A percentile compares a stretch with the other conserved stretches of the same genome.
These are phyloP conservation scores for Pseudochromis fuscus DNA, from an alignment of 2,797 vertebrate species.

Conservation along the genomic window DNA sequence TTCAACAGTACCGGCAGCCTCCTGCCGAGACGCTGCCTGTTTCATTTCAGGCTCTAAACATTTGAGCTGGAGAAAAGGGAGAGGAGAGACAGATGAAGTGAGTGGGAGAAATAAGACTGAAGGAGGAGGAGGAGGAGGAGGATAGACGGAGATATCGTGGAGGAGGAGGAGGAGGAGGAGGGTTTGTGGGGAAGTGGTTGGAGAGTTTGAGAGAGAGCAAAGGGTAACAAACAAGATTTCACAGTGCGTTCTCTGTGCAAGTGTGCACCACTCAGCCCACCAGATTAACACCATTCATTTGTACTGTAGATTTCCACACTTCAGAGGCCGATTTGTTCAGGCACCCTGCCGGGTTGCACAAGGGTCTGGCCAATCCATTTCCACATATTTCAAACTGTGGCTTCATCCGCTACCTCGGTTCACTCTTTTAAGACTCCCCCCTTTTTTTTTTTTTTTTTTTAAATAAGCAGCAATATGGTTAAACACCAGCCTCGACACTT, in stretches of 20 bases:
- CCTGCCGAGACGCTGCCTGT: slow-evolving; percentile 57
- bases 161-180: slow-evolving; percentile 4
- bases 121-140: neutral
- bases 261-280: slow-evolving; percentile 49
- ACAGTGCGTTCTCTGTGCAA: slow-evolving; percentile 48
- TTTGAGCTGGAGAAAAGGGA: slow-evolving; percentile 1
- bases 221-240: slow-evolving; percentile 71
- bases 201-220: slow-evolving; percentile 44
- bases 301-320: slow-evolving; percentile 67
- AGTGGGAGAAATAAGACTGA: slow-evolving; percentile 7
- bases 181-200: slow-evolving; percentile 5
- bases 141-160: slow-evolving; percentile 2
- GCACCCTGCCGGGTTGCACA: slow-evolving; percentile 31
- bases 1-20: slow-evolving; percentile 42
- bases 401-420: slow-evolving; percentile 10
- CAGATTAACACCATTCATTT: slow-evolving; percentile 69
- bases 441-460: neutral
- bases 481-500: too few relatives aligned
- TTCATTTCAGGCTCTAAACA: slow-evolving; percentile 42
- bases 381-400: slow-evolving; percentile 30
- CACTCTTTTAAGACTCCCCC: neutral
- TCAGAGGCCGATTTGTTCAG: slow-evolving; percentile 63
- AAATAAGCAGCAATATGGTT: neutral
- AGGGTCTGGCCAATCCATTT: slow-evolving; percentile 32
- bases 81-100: neutral